Conservation (phyloP, 2,113 vertebrate species). For the Anarhynchus alexandrinus region DNA sequence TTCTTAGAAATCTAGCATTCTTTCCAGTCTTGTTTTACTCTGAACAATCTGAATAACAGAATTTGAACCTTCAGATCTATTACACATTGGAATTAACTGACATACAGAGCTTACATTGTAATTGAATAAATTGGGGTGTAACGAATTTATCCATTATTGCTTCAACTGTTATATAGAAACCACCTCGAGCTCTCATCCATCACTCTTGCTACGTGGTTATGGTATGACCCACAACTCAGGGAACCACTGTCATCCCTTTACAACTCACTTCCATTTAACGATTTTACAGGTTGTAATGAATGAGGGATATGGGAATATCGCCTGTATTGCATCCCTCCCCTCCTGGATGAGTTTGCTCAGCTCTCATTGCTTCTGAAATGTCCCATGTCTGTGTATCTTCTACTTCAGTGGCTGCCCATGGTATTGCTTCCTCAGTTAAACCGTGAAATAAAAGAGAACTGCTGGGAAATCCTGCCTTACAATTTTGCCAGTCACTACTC, state of each 20-base stretch:
- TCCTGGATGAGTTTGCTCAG: neutral
- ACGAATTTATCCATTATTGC: neutral
- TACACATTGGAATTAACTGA: neutral
- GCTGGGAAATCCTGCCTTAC: neutral
- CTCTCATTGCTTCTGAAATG: neutral
- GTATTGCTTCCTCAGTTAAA: neutral
- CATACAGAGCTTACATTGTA: neutral
- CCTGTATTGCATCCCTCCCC: neutral
- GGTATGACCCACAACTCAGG: neutral
- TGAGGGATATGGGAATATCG: neutral
- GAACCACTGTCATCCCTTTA: neutral
- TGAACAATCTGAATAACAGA: neutral
- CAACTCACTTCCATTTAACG: neutral
- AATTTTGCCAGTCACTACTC: neutral
- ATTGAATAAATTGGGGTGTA: neutral
- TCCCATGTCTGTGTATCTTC: neutral
- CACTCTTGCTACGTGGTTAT: neutral
- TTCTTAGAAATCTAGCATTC: neutral
- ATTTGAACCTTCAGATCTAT: neutral
- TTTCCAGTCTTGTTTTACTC: neutral
- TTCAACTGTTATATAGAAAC: neutral
- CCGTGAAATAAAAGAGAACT: neutral
- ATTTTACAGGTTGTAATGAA: neutral
- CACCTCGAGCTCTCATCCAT: neutral
- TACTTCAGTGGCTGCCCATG: neutral